Percentiles rank a stretch among this genome's conserved stretches.
These are phyloP conservation scores for Oreortyx pictus DNA, from an alignment of 2,797 vertebrate species.

Conservation along the genomic window DNA sequence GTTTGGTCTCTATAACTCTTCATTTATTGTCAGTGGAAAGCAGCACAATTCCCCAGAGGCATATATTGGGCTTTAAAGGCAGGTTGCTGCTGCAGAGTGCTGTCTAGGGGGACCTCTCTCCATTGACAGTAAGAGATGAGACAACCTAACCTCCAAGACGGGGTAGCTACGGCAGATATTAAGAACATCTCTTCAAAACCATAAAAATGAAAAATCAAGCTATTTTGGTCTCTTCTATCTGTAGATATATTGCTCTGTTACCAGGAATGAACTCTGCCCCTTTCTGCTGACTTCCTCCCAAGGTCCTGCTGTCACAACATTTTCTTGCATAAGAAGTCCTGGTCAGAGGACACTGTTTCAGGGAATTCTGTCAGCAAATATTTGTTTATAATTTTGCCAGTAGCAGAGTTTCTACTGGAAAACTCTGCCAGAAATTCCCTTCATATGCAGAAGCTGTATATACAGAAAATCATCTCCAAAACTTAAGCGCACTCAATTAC, in stretches of 20 bases:
- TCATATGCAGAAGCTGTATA: neutral
- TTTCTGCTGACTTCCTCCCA: neutral
- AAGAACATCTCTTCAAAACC: neutral
- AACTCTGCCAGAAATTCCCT: neutral
- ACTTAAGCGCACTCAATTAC: neutral
- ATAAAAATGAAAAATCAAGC: neutral
- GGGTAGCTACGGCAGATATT: neutral
- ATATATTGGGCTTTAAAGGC: neutral
- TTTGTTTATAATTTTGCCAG: neutral
- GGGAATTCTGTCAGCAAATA: neutral
- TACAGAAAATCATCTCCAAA: neutral
- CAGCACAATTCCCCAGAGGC: neutral
- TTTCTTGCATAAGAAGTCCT: neutral
- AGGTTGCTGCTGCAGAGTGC: fast-evolving
- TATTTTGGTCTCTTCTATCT: neutral
- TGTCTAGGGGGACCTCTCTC: neutral
- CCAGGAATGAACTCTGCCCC: neutral
- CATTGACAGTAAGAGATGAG: neutral
- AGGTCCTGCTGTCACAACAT: neutral
- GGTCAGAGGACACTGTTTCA: neutral
- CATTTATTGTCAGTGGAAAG: neutral
- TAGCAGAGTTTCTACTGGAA: neutral
- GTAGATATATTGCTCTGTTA: neutral
- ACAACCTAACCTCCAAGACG: neutral
- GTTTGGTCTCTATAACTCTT: neutral